Evolutionary conservation across 92 coral and sea anemone genomes (phyloP).

Genomic region (Chrysogorgia sp.): DNA sequence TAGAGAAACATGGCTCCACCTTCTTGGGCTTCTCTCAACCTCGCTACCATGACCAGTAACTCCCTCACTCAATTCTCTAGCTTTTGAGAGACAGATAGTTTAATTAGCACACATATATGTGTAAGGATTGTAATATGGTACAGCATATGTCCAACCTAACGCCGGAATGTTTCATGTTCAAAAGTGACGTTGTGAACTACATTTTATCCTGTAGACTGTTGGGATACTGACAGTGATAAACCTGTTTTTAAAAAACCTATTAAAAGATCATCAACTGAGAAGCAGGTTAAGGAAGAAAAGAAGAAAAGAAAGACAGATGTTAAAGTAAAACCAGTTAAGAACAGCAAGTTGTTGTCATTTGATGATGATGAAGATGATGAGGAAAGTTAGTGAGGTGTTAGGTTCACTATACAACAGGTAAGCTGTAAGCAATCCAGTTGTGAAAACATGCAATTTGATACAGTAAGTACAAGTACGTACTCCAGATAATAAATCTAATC

Average conservation of each 20-base stretch:
- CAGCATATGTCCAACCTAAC: too few relatives aligned
- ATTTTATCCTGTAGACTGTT: neutral
- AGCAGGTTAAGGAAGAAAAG: constrained; percentile 40
- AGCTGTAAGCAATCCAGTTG: neutral
- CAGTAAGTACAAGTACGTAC: too few relatives aligned
- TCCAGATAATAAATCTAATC: too few relatives aligned
- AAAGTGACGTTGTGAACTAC: neutral
- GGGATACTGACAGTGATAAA: constrained; percentile 67
- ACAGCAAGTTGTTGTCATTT: constrained; percentile 83
- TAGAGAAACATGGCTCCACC: too few relatives aligned
- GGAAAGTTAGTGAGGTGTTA: neutral
- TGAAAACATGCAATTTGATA: neutral
- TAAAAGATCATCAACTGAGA: constrained; percentile 74
- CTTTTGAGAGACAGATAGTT: too few relatives aligned
- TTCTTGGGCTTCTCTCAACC: too few relatives aligned
- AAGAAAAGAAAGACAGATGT: constrained; percentile 70
- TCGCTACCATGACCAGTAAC: too few relatives aligned
- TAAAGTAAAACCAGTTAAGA: constrained; percentile 74
- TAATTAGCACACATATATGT: too few relatives aligned
- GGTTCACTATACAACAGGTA: too few relatives aligned
- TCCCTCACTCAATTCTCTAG: too few relatives aligned
- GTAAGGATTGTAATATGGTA: neutral
- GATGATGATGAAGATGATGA: constrained; percentile 81
- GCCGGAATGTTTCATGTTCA: too few relatives aligned
- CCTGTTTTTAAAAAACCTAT: constrained; percentile 83